Evolutionary conservation across 2,113 vertebrate genomes (phyloP), one percentile per base, ranked within the genome.

Genomic region (Crocuta crocuta): DNA sequence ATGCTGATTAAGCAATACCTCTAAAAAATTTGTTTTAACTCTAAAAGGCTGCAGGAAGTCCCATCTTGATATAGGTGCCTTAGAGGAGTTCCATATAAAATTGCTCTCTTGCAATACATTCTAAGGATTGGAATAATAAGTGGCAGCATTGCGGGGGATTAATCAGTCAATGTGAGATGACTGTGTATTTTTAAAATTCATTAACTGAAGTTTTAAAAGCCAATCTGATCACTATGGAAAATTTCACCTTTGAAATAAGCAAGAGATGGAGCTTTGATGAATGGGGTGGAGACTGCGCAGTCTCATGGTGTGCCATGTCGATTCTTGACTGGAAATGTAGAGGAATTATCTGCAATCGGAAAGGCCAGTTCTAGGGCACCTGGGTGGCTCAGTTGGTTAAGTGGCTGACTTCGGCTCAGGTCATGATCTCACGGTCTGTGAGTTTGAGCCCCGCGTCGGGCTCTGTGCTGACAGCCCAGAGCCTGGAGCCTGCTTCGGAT

Each of bases 131-230:
- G 58, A 48, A 90, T 85, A n/a, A 91, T 86, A 83, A 86, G 70
- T 19, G 91, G 61, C 10, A 33, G 70, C 81, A 33, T 91, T 39
- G 50, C 11, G 55, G 85, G 61, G 24, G 58, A 85, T 31, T 65
- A 80, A 79, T 43, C 55, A 11, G 50, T 89, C 89, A 48, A 45
- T 85, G 96, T 96, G 82, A 91, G 81, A 83, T 91, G 85, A 68
- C 26, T 7, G 24, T 35, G 61, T 82, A 76, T 80, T 94, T 95
- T 91, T 79, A 53, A 92, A 93, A 74, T 73, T 89, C 66, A 94
- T 89, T 93, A 83, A 70, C 74, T 71, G 33, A 83, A 78, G 78
- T 82, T 96, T 91, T 86, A 70, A 83, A 93, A 94, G 83, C 84
- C 89, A 78, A 35, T 71, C 35, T 93, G 68, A 71, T 96, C 96